Evolutionary conservation across 2,113 vertebrate genomes (phyloP).

Genomic region (Otis tarda): DNA sequence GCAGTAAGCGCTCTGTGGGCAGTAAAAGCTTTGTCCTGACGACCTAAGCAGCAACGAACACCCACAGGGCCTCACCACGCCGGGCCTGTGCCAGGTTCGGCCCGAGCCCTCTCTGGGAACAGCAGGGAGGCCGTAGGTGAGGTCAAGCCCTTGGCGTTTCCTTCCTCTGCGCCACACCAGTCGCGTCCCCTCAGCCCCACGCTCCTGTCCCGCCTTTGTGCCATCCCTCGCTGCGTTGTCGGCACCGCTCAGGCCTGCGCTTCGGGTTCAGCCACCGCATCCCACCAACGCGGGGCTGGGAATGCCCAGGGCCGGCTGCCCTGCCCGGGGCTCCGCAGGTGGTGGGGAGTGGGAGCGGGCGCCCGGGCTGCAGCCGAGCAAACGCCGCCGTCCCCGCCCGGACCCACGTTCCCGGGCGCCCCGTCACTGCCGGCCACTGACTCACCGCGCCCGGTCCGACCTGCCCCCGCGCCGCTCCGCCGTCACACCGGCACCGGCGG

Average conservation of each 20-base stretch:
- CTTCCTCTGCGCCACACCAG: background rate
- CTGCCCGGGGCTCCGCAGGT: rapidly evolving
- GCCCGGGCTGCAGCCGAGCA: background rate
- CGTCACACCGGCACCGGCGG: background rate
- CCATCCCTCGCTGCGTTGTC: rapidly evolving
- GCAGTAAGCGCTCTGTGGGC: rapidly evolving
- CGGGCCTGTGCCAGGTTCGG: rapidly evolving
- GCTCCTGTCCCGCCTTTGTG: background rate
- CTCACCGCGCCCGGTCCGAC: background rate
- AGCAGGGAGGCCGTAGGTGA: background rate
- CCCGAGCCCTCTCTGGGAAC: rapidly evolving
- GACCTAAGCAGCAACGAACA: background rate
- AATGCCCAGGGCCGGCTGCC: rapidly evolving
- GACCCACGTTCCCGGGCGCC: background rate
- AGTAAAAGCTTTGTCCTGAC: background rate
- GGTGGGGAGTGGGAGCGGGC: too few species aligned
- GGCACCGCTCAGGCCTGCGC: background rate
- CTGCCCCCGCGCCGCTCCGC: background rate
- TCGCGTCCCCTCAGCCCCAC: background rate
- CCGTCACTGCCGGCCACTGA: background rate
- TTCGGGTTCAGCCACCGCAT: rapidly evolving
- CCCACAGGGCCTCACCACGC: rapidly evolving
- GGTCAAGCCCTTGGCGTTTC: conserved; percentile 36
- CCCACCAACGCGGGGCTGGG: rapidly evolving
- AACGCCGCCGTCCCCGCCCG: background rate